These are phyloP conservation scores for Betta splendens DNA, from an alignment of 2,797 vertebrate genomes.

Conservation along the genomic window DNA sequence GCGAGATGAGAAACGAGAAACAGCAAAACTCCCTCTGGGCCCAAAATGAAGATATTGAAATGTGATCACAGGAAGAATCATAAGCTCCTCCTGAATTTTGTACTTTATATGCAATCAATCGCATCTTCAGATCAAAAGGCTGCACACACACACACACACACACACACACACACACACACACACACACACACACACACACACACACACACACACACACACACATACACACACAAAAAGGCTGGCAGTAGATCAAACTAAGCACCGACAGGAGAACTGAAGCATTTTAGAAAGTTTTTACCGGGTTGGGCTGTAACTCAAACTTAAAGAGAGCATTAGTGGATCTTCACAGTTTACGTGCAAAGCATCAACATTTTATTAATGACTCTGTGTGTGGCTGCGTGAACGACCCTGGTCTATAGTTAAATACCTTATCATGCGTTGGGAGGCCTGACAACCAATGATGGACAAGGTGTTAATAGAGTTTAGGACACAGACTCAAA, in stretches of 20 bases:
- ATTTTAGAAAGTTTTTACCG: constrained; percentile 23
- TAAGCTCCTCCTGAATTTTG: constrained; percentile 10
- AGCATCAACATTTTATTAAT: constrained; percentile 29
- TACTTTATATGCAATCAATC: constrained; percentile 20
- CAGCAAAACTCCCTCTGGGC: neutral
- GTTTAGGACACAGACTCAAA: too few species aligned
- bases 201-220: constrained; percentile 36
- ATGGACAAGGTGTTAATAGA: too few species aligned
- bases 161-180: constrained; percentile 37
- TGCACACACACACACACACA: constrained; percentile 38
- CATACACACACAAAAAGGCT: constrained; percentile 15
- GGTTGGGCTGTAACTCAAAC: constrained; percentile 8
- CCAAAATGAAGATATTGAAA: constrained; percentile 21
- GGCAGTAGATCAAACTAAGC: constrained; percentile 51
- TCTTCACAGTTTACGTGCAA: constrained; percentile 8
- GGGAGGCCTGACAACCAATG: too few species aligned
- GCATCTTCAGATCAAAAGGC: constrained; percentile 38
- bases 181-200: constrained; percentile 31
- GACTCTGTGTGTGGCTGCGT: too few species aligned
- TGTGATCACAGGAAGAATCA: constrained; percentile 13
- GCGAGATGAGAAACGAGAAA: constrained; percentile 11
- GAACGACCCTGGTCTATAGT: too few species aligned
- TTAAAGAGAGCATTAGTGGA: constrained; percentile 20
- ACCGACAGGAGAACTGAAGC: constrained; percentile 30
- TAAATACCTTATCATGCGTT: neutral